Percentiles rank a stretch among this genome's conserved stretches.
Conservation (phyloP, 2,888 invertebrate species). For the Ectemnius lituratus region DNA sequence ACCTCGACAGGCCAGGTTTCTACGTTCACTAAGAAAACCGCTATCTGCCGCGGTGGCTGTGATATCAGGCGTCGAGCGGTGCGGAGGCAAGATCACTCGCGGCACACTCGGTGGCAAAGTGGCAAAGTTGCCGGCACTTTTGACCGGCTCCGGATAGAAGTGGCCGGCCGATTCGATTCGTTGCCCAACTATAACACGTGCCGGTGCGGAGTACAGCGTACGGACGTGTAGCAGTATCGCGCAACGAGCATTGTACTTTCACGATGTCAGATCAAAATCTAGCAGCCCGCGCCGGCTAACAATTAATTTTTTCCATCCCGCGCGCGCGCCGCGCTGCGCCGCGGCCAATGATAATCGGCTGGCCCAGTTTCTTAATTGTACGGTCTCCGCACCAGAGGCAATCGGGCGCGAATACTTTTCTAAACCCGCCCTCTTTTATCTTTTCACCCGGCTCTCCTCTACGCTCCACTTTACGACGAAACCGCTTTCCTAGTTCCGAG, state of each 20-base stretch:
- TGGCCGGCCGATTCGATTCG: slow-evolving; percentile 22
- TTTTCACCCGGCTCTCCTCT: neutral
- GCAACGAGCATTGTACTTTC: slow-evolving; percentile 54
- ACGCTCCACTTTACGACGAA: neutral
- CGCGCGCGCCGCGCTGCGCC: too few species aligned
- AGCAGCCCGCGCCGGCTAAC: slow-evolving; percentile 44
- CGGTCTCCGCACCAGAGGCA: slow-evolving; percentile 27
- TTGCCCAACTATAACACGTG: slow-evolving; percentile 46
- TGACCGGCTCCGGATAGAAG: slow-evolving; percentile 34
- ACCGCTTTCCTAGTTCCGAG: neutral
- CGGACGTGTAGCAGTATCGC: slow-evolving; percentile 42
- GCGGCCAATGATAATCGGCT: slow-evolving; percentile 40
- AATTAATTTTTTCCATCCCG: slow-evolving; percentile 44
- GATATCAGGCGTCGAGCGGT: slow-evolving; percentile 47
- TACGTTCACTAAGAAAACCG: slow-evolving; percentile 63
- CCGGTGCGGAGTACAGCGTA: slow-evolving; percentile 20
- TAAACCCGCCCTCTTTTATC: slow-evolving; percentile 12
- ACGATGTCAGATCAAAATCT: slow-evolving; percentile 54
- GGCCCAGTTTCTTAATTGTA: slow-evolving; percentile 41
- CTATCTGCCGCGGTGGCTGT: slow-evolving; percentile 56
- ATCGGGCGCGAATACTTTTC: slow-evolving; percentile 10
- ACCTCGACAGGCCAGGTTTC: slow-evolving; percentile 25
- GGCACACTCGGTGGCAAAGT: slow-evolving; percentile 16
- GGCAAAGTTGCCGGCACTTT: slow-evolving; percentile 45
- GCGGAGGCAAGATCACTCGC: slow-evolving; percentile 48